Evolutionary conservation across 2,113 vertebrate species (phyloP), one percentile per base, ranked within the genome.

Genomic region (Silurus meridionalis): DNA sequence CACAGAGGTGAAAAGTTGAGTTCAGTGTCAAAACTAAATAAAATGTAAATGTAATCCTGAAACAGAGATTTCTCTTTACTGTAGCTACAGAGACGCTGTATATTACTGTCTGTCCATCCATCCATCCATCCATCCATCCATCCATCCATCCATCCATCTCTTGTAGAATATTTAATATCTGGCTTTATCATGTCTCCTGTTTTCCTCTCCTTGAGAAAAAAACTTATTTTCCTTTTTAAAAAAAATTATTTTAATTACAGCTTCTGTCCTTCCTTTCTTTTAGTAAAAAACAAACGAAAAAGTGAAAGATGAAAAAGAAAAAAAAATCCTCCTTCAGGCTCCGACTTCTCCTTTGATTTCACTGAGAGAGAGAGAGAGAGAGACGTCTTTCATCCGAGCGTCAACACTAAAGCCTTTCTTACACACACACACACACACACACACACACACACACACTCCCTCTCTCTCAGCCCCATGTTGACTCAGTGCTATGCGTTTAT

Each of bases 171-270:
- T 25, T 50, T 82, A 81, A 9, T 23, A 0, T 0, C 10, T 80
- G 28, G 37, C 11, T 6, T 50, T 66, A 14, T 63, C 21, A 1
- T 0, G 5, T 48, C 80, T 64, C 5, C 21, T 61, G 55, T 58
- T 10, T 14, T 58, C 57, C 11, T 58, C 57, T 58, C 57, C 13
- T 14, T 58, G 57, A 58, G 11, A 4, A 58, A 57, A 57, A 57
- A 14, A 1, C n/a, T 23, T 4, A 64, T 23, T 23, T 10, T 88
- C 89, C 37, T 75, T 92, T 93, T 94, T 92, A 93, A 37, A 37
- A 1, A 37, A 37, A 93, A 95, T 94, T 93, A 92, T 91, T 91
- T 94, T 95, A 95, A 95, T 95, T 95, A 94, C 91, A 94, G 93
- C 90, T 92, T 91, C 90, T 91, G 90, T 91, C 90, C 90, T 89